Evolutionary conservation across 2,888 invertebrate genomes (phyloP).

Genomic region (Macaria notata): DNA sequence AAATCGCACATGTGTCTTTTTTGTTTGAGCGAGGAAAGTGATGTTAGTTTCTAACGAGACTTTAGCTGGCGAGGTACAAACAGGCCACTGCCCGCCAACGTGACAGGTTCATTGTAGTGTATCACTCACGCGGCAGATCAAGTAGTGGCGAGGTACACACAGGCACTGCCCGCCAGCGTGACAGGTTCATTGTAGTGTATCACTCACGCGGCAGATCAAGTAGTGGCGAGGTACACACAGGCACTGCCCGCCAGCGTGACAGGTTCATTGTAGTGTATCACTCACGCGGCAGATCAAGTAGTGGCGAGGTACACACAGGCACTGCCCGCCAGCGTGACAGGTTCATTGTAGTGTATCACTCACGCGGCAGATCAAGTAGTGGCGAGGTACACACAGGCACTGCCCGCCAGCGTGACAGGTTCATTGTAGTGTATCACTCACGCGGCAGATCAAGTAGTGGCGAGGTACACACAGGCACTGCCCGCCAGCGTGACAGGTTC

Average conservation of each 20-base stretch:
- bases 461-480: conserved; percentile 8
- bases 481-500: conserved; percentile 2
- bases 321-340: conserved; percentile 2
- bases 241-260: conserved; percentile 3
- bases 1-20: conserved; percentile 15
- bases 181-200: conserved; percentile 3
- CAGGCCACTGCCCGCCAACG: conserved; percentile 2
- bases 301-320: conserved; percentile 8
- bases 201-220: not conserved
- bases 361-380: not conserved
- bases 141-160: conserved; percentile 9
- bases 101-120: conserved; percentile 4
- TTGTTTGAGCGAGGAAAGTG: conserved; percentile 21
- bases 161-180: conserved; percentile 1
- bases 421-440: conserved; percentile 3
- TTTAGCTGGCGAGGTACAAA: conserved; percentile 11
- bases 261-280: conserved; percentile 1
- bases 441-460: not conserved
- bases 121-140: not conserved
- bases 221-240: conserved; percentile 9
- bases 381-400: conserved; percentile 8
- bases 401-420: conserved; percentile 2
- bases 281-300: not conserved
- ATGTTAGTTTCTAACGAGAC: conserved; percentile 21
- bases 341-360: conserved; percentile 4